A percentile compares a stretch with the other conserved stretches of the same genome.
phyloP scores from a whole-genome alignment of 2,113 vertebrate genomes.

The Ciconia stormi region DNA sequence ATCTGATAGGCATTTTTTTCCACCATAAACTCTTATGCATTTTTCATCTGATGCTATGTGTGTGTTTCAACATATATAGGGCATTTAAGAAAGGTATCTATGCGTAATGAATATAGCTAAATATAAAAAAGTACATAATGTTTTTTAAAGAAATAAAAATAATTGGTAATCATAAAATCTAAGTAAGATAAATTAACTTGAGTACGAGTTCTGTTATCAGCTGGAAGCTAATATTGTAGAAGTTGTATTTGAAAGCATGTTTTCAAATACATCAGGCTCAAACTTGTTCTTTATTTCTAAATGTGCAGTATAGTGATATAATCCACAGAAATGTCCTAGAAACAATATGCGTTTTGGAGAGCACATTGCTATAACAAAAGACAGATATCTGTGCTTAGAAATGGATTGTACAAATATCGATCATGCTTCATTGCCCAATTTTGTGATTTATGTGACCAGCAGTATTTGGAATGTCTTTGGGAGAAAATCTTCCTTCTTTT shows the following conservation, averaged over 20 bases:
- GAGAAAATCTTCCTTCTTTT: not conserved
- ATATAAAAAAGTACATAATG: not conserved
- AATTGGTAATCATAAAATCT: not conserved
- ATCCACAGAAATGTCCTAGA: not conserved
- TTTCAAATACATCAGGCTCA: not conserved
- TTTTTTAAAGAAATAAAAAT: not conserved
- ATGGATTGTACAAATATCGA: not conserved
- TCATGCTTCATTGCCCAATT: not conserved
- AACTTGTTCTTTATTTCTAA: constrained; percentile 30
- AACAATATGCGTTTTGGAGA: not conserved
- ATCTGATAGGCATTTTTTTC: not conserved
- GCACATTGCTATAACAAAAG: not conserved
- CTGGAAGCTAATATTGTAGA: not conserved
- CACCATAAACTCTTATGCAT: not conserved
- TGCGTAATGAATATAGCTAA: not conserved
- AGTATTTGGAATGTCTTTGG: not conserved
- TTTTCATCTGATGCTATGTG: not conserved
- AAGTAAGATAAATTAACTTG: not conserved
- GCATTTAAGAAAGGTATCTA: not conserved
- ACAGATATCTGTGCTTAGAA: not conserved
- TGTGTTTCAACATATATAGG: not conserved
- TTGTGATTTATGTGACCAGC: not conserved
- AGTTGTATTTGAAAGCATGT: not conserved
- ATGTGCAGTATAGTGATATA: not conserved
- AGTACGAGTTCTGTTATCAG: not conserved